A percentile compares a stretch with the other conserved stretches of the same genome.
Evolutionary conservation across 2,113 vertebrate genomes (phyloP).

Genomic region (Planiliza haematocheilus): DNA sequence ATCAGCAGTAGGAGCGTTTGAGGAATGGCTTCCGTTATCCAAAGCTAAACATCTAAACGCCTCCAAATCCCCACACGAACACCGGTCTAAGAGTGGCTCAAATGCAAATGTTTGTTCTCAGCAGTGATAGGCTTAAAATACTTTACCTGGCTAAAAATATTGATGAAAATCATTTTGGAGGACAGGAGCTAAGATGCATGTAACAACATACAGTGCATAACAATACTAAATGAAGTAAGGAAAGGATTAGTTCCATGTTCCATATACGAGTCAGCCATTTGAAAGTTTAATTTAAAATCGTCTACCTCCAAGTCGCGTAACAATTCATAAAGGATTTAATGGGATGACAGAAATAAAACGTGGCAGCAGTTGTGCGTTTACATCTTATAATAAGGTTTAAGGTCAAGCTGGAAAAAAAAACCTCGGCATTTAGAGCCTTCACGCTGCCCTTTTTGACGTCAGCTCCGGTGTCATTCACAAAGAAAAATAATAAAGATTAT

Average conservation of each 20-base stretch:
- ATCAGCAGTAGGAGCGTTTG: constrained; percentile 70
- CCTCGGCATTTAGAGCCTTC: neutral
- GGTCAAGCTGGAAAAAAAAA: constrained; percentile 15
- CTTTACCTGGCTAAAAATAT: constrained; percentile 4
- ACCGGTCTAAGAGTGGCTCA: constrained; percentile 9
- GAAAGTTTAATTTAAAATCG: constrained; percentile 9
- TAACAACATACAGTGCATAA: neutral
- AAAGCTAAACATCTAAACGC: constrained; percentile 47
- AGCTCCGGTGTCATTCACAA: constrained; percentile 50
- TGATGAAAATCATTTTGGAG: neutral
- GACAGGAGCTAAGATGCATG: neutral
- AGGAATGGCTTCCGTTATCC: constrained; percentile 57
- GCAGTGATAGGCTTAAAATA: constrained; percentile 18
- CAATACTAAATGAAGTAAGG: neutral
- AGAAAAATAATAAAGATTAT: constrained; percentile 68
- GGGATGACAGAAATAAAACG: constrained; percentile 18
- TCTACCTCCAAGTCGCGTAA: constrained; percentile 22
- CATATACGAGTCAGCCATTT: neutral
- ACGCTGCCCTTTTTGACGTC: constrained; percentile 31
- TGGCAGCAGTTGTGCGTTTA: constrained; percentile 6
- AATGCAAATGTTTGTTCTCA: constrained; percentile 7
- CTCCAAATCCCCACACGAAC: constrained; percentile 22
- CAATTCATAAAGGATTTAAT: constrained; percentile 38
- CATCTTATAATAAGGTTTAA: constrained; percentile 20
- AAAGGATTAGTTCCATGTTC: neutral